phyloP scores from a whole-genome alignment of 2,888 invertebrate species.

The Ophion costatus region DNA sequence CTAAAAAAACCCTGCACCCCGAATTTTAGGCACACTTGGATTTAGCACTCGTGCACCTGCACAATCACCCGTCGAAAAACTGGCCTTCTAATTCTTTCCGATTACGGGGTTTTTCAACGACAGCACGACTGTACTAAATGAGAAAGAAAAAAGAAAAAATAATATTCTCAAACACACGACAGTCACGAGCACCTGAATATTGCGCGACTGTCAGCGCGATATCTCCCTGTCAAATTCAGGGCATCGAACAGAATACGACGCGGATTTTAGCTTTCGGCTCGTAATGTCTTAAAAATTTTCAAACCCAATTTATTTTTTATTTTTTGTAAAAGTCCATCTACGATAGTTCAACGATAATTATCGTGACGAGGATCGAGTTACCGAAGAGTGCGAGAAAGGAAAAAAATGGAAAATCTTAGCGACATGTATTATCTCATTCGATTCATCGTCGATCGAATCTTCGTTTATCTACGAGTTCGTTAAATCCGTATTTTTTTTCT shows the following conservation, averaged over 20 bases:
- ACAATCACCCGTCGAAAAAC: no score
- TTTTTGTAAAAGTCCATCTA: neutral
- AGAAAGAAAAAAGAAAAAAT: constrained; percentile 21
- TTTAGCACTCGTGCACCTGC: no score
- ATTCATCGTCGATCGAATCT: constrained; percentile 69
- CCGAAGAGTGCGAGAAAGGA: constrained; percentile 14
- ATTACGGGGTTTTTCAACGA: no score
- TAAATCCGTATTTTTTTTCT: no score
- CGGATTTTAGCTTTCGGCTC: constrained; percentile 65
- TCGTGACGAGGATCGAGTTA: constrained; percentile 36
- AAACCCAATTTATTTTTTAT: neutral
- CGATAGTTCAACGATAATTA: constrained; percentile 50
- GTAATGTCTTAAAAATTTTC: constrained; percentile 64
- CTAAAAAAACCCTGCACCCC: no score
- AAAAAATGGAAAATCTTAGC: constrained; percentile 71
- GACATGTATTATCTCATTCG: constrained; percentile 72
- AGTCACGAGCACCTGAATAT: constrained; percentile 20
- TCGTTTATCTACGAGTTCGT: constrained; percentile 72
- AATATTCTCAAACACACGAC: constrained; percentile 54
- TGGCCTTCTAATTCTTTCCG: no score
- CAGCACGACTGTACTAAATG: no score
- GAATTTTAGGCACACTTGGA: no score
- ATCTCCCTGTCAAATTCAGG: constrained; percentile 67
- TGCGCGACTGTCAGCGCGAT: constrained; percentile 50
- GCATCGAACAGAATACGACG: constrained; percentile 60